Base-by-base conservation (phyloP, 2,797 vertebrate species). In the Acrocephalus scirpaceus region DNA sequence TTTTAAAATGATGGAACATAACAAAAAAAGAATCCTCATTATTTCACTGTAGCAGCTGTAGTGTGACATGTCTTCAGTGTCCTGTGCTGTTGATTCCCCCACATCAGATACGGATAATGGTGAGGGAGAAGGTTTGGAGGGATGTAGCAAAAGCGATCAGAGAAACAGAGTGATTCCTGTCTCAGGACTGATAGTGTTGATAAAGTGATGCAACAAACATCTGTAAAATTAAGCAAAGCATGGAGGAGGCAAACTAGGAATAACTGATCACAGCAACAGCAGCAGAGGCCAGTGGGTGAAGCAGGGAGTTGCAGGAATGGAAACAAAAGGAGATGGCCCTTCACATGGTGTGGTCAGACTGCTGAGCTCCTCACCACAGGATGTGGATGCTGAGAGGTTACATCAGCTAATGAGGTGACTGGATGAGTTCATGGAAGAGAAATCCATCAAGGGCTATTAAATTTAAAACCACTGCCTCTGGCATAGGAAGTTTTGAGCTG, bases 381-480 rank as follows among this genome's bases (percentile, higher is more conserved):
- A 94, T 95, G 92, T 94, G 95, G 83, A 76, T 79, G 38, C 83
- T 89, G 60, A 82, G 88, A 95, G 64, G 80, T 97, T 95, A 87
- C 93, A 92, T 96, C 95, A 95, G 86, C 95, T 96, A 93, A 97
- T 86, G 94, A 94, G 86, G 88, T 95, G 95, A 85, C 90, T 93
- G 74, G 77, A 79, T 97, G 96, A 97, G 83, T 97, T 95, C 83
- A 96, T 95, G 90, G 92, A 94, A 92, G 93, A 94, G 92, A 95
- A 96, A 95, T 88, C 67, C 77, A 94, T 92, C 90, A 95, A 84
- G 71, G 51, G 60, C 80, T 86, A 79, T 93, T 95, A 95, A 93
- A 90, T 84, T 76, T 79, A 95, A 96, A 97, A 94, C 93, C 92
- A 61, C 95, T 87, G 89, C 71, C 74, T 94, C 77, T 88, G 58